Percentiles rank a stretch among this genome's conserved stretches.
Evolutionary conservation across 2,113 vertebrate species (phyloP).

Genomic region (Melanotaenia duboulayi): DNA sequence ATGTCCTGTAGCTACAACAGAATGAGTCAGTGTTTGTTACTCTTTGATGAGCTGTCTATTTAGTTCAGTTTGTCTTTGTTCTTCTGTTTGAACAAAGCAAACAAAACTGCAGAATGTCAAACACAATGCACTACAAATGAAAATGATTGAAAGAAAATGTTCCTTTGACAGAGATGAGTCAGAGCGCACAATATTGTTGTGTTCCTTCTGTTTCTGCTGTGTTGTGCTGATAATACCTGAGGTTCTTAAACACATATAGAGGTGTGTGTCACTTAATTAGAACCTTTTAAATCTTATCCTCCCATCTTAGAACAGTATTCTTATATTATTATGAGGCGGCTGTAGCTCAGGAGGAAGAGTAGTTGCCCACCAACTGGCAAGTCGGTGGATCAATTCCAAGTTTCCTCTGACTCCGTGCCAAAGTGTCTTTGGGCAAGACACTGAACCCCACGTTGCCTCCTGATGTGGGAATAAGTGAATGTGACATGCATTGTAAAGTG

Average conservation of each 20-base stretch:
- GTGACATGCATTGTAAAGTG: no score
- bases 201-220: no score
- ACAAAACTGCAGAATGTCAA: slow-evolving; percentile 4
- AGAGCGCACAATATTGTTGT: background rate
- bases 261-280: background rate
- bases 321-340: background rate
- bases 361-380: no score
- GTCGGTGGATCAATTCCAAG: no score
- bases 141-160: background rate
- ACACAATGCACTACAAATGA: background rate
- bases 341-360: no score
- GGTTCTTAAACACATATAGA: background rate
- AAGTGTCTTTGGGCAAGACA: no score
- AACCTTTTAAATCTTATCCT: background rate
- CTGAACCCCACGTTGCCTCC: no score
- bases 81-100: slow-evolving; percentile 14
- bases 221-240: no score
- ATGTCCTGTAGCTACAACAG: background rate
- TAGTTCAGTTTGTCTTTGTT: slow-evolving; percentile 9
- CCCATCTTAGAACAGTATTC: background rate
- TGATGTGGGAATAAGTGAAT: no score
- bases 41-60: background rate
- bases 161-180: background rate
- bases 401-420: no score
- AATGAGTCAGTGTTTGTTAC: slow-evolving; percentile 10